A percentile compares a stretch with the other conserved stretches of the same genome.
Evolutionary conservation across 2,797 vertebrate species (phyloP).

Genomic region (Scomberomorus guttatus): DNA sequence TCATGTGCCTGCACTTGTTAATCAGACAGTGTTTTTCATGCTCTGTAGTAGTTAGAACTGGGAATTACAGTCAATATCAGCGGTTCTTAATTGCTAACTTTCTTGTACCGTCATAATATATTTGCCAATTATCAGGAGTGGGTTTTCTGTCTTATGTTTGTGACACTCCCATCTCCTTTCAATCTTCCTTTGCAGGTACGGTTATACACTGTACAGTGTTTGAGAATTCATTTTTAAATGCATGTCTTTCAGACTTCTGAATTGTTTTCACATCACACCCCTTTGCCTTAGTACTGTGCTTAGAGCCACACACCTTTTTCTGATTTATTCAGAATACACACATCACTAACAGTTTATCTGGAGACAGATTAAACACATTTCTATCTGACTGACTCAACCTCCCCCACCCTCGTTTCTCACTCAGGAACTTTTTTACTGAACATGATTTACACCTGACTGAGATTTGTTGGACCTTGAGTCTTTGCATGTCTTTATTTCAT

Average conservation of each 20-base stretch:
- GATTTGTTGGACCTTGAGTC: conserved; percentile 33
- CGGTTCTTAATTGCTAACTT: background rate
- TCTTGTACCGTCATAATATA: conserved; percentile 35
- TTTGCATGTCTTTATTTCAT: conserved; percentile 23
- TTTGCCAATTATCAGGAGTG: conserved; percentile 33
- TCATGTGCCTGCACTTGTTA: conserved; percentile 46
- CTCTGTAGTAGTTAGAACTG: conserved; percentile 10
- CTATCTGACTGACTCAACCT: conserved; percentile 26
- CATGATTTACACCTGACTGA: conserved; percentile 31
- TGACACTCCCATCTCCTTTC: background rate
- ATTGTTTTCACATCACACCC: conserved; percentile 49
- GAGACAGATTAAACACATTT: background rate
- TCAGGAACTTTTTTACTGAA: conserved; percentile 44
- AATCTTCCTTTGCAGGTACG: conserved; percentile 52
- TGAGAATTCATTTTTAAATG: conserved; percentile 7
- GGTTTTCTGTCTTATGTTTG: background rate
- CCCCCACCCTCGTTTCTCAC: conserved; percentile 12
- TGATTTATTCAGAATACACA: conserved; percentile 3
- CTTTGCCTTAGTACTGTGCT: conserved; percentile 63
- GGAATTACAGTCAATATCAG: background rate
- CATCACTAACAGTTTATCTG: conserved; percentile 20
- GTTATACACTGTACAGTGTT: conserved; percentile 26
- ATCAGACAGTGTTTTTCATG: conserved; percentile 31
- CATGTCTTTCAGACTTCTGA: conserved; percentile 37
- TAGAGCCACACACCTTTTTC: conserved; percentile 39